These are phyloP conservation scores for Anguilla pacifica DNA, from an alignment of 2,797 vertebrate species.

Conservation along the genomic window DNA sequence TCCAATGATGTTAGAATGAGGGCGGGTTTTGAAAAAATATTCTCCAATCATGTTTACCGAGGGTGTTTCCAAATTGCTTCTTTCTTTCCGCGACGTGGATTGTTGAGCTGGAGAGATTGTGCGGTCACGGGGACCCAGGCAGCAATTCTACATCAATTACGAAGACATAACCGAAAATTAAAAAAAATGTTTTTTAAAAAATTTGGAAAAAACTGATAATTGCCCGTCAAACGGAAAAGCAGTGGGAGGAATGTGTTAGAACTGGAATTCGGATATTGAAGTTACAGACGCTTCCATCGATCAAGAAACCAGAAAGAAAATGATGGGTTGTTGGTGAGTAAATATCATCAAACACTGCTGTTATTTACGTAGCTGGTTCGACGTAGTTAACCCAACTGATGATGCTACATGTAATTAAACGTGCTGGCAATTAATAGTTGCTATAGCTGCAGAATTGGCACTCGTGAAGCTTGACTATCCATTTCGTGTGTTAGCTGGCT, in stretches of 20 bases:
- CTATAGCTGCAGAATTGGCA: no score
- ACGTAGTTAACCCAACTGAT: neutral
- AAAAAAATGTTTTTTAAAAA: no score
- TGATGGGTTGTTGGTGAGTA: constrained; percentile 1
- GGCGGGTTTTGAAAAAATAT: constrained; percentile 44
- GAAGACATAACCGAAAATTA: neutral
- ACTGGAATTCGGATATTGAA: constrained; percentile 5
- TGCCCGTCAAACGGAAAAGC: neutral
- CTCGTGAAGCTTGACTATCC: no score
- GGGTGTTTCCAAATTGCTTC: constrained; percentile 67
- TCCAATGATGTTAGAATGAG: constrained; percentile 52
- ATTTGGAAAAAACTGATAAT: neutral
- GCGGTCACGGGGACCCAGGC: neutral
- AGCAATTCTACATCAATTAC: neutral
- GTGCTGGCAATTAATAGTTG: neutral
- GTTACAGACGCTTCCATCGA: neutral
- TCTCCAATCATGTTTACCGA: constrained; percentile 65
- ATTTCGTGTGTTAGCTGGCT: no score
- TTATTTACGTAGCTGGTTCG: constrained; percentile 58
- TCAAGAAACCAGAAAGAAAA: constrained; percentile 12
- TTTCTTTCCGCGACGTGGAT: constrained; percentile 64
- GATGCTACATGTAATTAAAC: no score
- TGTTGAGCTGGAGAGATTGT: constrained; percentile 10
- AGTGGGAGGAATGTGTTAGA: neutral
- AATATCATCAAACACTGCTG: constrained; percentile 32